phyloP scores from a whole-genome alignment of 2,888 invertebrate genomes.

The Pristionchus arcanus region DNA sequence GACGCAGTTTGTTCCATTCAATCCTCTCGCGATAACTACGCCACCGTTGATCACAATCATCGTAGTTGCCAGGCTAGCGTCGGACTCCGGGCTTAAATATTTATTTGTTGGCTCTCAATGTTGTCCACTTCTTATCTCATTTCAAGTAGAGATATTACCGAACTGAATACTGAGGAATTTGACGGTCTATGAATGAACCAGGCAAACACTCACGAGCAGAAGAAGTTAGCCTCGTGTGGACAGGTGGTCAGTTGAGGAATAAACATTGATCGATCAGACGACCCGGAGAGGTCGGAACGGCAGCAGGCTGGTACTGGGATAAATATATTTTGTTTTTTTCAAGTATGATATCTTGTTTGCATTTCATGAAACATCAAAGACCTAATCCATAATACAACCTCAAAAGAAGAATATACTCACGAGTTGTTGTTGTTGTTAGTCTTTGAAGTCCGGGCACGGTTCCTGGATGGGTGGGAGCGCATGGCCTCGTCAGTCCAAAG shows the following conservation, averaged over 20 bases:
- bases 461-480: background rate
- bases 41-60: background rate
- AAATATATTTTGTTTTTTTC: background rate
- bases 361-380: no score
- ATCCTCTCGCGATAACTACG: background rate
- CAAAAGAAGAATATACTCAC: background rate
- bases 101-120: background rate
- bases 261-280: background rate
- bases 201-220: no score
- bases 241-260: background rate
- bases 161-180: no score
- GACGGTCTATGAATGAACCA: no score
- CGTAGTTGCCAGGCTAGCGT: background rate
- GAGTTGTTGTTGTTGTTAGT: background rate
- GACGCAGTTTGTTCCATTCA: background rate
- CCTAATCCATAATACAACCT: no score
- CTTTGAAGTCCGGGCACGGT: background rate
- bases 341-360: background rate
- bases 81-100: background rate
- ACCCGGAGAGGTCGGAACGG: background rate
- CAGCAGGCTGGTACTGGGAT: background rate
- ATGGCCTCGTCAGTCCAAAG: background rate
- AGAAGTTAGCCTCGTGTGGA: background rate
- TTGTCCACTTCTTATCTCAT: background rate
- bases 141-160: no score